Percentiles rank a stretch among this genome's conserved stretches.
Conservation (phyloP, 2,888 invertebrate species). For the Chymomyza fuscimana region DNA sequence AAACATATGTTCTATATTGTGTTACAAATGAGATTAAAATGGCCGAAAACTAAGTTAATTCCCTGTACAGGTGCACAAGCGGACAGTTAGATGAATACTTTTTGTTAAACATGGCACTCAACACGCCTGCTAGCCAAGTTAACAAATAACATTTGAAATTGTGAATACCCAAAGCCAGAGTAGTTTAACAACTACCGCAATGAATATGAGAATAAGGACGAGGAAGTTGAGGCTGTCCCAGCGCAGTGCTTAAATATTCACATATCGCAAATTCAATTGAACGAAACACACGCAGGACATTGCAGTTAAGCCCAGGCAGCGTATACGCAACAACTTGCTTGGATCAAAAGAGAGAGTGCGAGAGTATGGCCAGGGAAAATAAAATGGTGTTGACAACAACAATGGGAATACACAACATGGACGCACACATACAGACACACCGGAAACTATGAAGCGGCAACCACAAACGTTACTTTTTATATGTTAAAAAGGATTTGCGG, state of each 20-base stretch:
- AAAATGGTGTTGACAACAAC: slow-evolving; percentile 73
- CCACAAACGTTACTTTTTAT: slow-evolving; percentile 71
- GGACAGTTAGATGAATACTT: neutral
- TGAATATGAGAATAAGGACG: neutral
- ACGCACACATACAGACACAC: slow-evolving; percentile 11
- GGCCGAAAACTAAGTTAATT: neutral
- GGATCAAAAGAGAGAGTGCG: slow-evolving; percentile 1
- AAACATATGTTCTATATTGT: no score
- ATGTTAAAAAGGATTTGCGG: slow-evolving; percentile 74
- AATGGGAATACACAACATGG: slow-evolving; percentile 59
- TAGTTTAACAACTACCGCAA: neutral
- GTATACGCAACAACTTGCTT: slow-evolving; percentile 13
- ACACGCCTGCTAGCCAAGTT: neutral
- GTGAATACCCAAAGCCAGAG: neutral
- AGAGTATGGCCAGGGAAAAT: slow-evolving; percentile 45
- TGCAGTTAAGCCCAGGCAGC: slow-evolving; percentile 57
- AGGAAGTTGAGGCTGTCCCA: slow-evolving; percentile 45
- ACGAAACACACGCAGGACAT: slow-evolving; percentile 51
- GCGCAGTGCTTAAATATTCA: slow-evolving; percentile 72
- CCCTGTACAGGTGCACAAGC: neutral
- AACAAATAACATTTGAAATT: neutral
- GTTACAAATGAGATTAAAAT: neutral
- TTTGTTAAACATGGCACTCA: neutral
- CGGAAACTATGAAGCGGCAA: slow-evolving; percentile 4
- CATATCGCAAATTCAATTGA: slow-evolving; percentile 74